Conservation (phyloP, 2,888 invertebrate species). For the Colletes collaris region DNA sequence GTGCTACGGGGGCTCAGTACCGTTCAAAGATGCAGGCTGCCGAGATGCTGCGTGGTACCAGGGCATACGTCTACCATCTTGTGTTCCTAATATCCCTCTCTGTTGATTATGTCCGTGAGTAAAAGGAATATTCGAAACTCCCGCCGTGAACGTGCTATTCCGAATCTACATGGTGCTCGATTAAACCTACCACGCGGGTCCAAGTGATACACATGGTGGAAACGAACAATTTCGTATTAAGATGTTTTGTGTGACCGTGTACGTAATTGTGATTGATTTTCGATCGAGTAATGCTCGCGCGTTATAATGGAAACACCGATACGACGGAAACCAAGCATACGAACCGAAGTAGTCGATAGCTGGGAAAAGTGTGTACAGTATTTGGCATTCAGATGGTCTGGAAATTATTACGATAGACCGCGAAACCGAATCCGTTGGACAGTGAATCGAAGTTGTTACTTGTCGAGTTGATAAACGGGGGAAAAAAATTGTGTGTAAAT, state of each 20-base stretch:
- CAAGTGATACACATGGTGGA: slow-evolving; percentile 49
- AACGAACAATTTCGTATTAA: background rate
- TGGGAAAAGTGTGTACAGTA: slow-evolving; percentile 3
- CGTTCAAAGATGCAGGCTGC: slow-evolving; percentile 80
- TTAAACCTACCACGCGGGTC: background rate
- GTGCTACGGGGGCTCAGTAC: slow-evolving; percentile 80
- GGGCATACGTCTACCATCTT: slow-evolving; percentile 70
- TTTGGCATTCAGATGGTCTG: background rate
- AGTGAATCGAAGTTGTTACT: no score
- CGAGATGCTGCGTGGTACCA: slow-evolving; percentile 79
- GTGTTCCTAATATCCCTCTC: slow-evolving; percentile 71
- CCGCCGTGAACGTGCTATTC: slow-evolving; percentile 30
- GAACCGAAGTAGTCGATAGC: background rate
- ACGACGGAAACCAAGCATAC: background rate
- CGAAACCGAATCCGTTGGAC: background rate
- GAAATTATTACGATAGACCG: background rate
- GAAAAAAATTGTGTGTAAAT: no score
- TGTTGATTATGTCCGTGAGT: slow-evolving; percentile 77
- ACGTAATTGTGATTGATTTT: slow-evolving; percentile 5
- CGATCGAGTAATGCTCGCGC: background rate
- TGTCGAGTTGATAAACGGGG: no score
- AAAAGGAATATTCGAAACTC: slow-evolving; percentile 62
- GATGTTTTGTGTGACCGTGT: slow-evolving; percentile 13
- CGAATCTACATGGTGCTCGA: slow-evolving; percentile 18
- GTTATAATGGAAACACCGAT: background rate